Conservation (phyloP, 2,888 invertebrate genomes). For the Lepeophtheirus nordmannii region DNA sequence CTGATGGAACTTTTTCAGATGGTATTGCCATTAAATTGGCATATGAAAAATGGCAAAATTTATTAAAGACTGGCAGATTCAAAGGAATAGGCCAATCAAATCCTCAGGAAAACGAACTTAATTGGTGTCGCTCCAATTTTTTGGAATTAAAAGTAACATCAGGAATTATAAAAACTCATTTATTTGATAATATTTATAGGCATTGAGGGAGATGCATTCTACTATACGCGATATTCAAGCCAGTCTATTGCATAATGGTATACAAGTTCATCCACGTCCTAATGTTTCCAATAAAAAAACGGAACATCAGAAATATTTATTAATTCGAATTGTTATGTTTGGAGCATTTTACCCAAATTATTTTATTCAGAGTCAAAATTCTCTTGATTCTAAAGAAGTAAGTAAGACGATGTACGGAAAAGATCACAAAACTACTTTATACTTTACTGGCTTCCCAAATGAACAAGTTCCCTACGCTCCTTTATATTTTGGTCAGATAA, state of each 20-base stretch:
- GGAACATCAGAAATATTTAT: conserved; percentile 19
- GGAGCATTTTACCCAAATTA: conserved; percentile 89
- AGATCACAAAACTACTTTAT: conserved; percentile 61
- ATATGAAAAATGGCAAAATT: conserved; percentile 57
- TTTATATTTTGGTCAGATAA: conserved; percentile 24
- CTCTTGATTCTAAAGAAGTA: conserved; percentile 48
- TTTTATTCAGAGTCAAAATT: conserved; percentile 45
- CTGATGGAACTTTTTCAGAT: conserved; percentile 68
- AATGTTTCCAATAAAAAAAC: not conserved
- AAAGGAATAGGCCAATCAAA: conserved; percentile 44
- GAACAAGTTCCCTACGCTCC: conserved; percentile 45
- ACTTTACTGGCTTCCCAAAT: conserved; percentile 40
- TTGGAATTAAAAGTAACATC: conserved; percentile 9
- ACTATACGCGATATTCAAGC: conserved; percentile 28
- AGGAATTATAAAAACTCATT: not conserved
- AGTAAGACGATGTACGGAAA: conserved; percentile 50
- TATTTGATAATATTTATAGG: not conserved
- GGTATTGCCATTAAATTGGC: conserved; percentile 62
- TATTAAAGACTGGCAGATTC: conserved; percentile 48
- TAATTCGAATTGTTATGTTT: conserved; percentile 50
- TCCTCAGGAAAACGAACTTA: conserved; percentile 36
- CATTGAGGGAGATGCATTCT: not conserved
- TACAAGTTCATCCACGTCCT: not conserved
- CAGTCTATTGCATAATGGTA: not conserved
- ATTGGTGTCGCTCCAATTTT: conserved; percentile 8